Evolutionary conservation across 2,113 vertebrate species (phyloP).

Genomic region (Perca fluviatilis): DNA sequence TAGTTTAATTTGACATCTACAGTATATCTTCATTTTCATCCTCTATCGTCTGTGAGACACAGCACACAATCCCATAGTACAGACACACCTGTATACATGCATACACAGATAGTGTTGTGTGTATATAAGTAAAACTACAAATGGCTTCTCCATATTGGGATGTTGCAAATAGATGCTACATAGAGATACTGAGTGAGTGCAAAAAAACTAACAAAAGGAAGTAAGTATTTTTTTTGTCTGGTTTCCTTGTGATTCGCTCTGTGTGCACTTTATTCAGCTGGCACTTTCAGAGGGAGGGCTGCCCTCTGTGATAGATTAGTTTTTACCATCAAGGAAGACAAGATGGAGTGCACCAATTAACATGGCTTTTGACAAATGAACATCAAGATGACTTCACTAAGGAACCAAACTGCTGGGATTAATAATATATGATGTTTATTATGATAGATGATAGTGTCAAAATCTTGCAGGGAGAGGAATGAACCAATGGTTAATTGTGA

Average conservation of each 20-base stretch:
- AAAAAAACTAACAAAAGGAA: neutral
- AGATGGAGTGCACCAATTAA: conserved; percentile 74
- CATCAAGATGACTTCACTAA: conserved; percentile 52
- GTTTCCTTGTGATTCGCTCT: conserved; percentile 17
- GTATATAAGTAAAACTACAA: neutral
- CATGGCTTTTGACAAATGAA: conserved; percentile 69
- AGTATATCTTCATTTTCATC: conserved; percentile 53
- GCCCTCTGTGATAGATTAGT: conserved; percentile 57
- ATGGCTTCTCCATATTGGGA: neutral
- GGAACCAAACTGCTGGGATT: conserved; percentile 48
- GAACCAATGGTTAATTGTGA: conserved; percentile 35
- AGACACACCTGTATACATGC: neutral
- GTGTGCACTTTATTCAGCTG: conserved; percentile 40
- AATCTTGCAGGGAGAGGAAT: conserved; percentile 19
- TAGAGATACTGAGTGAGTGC: neutral
- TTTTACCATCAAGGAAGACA: conserved; percentile 57
- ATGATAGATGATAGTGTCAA: conserved; percentile 49
- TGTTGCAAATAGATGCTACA: neutral
- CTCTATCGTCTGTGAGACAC: neutral
- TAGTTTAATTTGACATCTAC: conserved; percentile 45
- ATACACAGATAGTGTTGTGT: neutral
- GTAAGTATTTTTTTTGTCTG: neutral
- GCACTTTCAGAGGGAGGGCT: conserved; percentile 10
- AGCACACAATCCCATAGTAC: neutral
- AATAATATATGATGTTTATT: conserved; percentile 67